Base-by-base conservation (phyloP, 2,797 vertebrate genomes). In the Todus mexicanus region DNA sequence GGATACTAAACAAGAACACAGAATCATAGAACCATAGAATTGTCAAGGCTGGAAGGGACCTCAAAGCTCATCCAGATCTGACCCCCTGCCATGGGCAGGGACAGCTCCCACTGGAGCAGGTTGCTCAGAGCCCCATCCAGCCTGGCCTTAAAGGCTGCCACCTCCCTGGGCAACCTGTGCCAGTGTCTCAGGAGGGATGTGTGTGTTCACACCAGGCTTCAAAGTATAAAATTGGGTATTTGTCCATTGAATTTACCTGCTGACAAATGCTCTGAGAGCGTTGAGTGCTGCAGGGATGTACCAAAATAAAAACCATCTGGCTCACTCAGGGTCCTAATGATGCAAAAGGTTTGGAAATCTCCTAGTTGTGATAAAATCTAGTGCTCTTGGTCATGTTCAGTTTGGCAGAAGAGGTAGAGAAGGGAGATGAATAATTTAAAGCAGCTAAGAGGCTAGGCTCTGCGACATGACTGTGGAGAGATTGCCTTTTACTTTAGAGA, bases 401-500 rank as follows among this genome's bases (percentile, higher is more conserved):
- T 75, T 91, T 91, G 76, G 35, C 86, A 90, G 42, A 22, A 88
- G 50, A 91, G 50, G n/a, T 6, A 61, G 59, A 87, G 43, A 61
- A 80, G 51, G 29, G 19, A 70, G 51, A 60, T 89, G 29, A 94
- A 90, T 75, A 78, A 91, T 70, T 78, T 70, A 92, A 92, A 92
- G 72, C 47, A 9, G 1, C 38, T 64, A 29, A 92, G 61, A 77
- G 90, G 37, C 20, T 40, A 56, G 40, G 16, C 51, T 89, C 29
- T 50, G 56, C 40, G 66, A 5, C 21, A 5, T 64, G 59, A 47
- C 40, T 54, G 5, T 45, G 42, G 42, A 74, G 35, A 70, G 69
- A 69, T 27, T 77, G 15, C 29, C 45, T 84, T 81, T 77, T 78
- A 51, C 35, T 95, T 87, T 66, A 80, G 38, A 71, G 69, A 71